phyloP scores from a whole-genome alignment of 2,888 invertebrate species.

The Ormia ochracea region DNA sequence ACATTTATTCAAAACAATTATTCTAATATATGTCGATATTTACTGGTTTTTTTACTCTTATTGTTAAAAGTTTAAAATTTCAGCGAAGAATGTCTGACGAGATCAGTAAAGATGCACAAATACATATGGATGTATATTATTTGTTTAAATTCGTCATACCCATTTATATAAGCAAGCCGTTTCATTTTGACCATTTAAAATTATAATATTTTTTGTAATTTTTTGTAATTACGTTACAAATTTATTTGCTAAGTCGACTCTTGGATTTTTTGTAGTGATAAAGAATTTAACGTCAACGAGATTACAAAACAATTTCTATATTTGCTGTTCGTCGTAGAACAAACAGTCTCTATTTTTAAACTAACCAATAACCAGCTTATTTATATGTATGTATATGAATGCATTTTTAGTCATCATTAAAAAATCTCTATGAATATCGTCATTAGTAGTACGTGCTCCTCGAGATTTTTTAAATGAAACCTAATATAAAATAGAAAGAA shows the following conservation, averaged over 20 bases:
- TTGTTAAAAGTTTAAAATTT: no score
- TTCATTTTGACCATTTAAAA: not conserved
- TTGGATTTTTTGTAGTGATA: not conserved
- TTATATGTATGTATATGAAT: no score
- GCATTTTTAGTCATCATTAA: conserved; percentile 20
- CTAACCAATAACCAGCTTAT: not conserved
- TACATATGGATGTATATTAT: not conserved
- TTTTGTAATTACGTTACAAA: not conserved
- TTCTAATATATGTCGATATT: no score
- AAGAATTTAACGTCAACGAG: conserved; percentile 17
- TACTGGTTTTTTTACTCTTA: no score
- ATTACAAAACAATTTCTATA: not conserved
- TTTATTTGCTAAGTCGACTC: not conserved
- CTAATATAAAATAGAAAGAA: not conserved
- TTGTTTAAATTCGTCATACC: no score
- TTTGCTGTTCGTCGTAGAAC: conserved; percentile 27
- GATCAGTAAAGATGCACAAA: no score
- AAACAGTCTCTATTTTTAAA: conserved; percentile 16
- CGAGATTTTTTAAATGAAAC: not conserved
- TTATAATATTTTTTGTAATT: not conserved
- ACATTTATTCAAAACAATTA: no score
- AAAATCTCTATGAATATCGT: conserved; percentile 16
- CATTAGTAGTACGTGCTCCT: conserved; percentile 25
- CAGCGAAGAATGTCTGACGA: no score
- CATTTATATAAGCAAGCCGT: no score